Base-by-base conservation (phyloP, 2,888 invertebrate genomes). In the Pristionchus maxplancki region DNA sequence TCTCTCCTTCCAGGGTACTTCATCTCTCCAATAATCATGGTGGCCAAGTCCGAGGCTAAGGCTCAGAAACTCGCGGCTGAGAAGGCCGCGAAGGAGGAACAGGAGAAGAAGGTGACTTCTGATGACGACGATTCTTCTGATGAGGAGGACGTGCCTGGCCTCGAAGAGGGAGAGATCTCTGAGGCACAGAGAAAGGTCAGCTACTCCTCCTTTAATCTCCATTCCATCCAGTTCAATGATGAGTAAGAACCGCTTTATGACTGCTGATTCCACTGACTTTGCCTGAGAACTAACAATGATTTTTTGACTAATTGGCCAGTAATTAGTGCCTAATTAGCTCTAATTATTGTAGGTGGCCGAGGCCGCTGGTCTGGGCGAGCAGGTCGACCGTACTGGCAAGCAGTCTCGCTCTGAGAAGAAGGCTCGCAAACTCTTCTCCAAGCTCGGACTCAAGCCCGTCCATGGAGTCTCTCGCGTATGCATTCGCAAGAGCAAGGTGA, bases 401-500 rank as follows among this genome's bases (percentile, higher is more conserved):
- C 99, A 99, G 95, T 98, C 98, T 11, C 96, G 99, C 84, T 98
- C 98, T 40, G 99, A 99, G 95, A 99, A 99, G 96, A 99, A 99
- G 91, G 99, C 99, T 0, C 96, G 99, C 91, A 99, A 99, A 95
- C 97, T 99, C 89, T 99, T 99, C 98, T 97, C 98, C 94, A 98
- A 98, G 95, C 96, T 98, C 89, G 99, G 98, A 89, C 96, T 98
- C 87, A 99, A 99, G 96, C 97, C 97, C 93, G 97, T 97, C 95
- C 91, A 92, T 24, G 92, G 99, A 37, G 98, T 99, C 0, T 97
- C 97, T 95, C 96, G 99, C 94, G 99, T 99, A 48, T 98, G 98
- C 88, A 99, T 99, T 95, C 97, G 99, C 93, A 99, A 99, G 95
- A 98, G 98, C 11, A 99, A 99, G 86, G 86, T 87, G 9, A 5